Evolutionary conservation across 2,888 invertebrate species (phyloP), one percentile per base, ranked within the genome.

Genomic region (Lapara coniferarum): DNA sequence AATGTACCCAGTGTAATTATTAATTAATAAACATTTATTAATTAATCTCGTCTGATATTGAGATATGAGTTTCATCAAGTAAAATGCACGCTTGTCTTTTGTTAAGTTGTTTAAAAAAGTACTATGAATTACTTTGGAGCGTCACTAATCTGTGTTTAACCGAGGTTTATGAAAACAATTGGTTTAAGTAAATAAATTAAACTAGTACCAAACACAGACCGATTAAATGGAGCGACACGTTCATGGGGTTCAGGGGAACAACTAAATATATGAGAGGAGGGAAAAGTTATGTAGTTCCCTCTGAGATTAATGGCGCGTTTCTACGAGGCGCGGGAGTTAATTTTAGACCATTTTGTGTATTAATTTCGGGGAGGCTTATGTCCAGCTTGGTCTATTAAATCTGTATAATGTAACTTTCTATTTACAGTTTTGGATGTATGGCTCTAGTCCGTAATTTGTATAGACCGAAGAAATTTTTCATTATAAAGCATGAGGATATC

Each of bases 301-400:
- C 58, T 66, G 70, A 75, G 74, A 78, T 73, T 75, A 69, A 78
- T 77, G 71, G 55, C 67, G 70, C 76, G 77, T 76, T 75, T 78
- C 4, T n/a, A 37, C 8, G 37, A 16, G 19, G 12, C 2, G 19
- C 13, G 46, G 49, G 25, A 49, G 49, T 16, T 63, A 49, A 63
- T 49, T 63, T 63, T 63, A 19, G 13, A 19, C 63, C 19, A 63
- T 63, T 46, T 63, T 63, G 63, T 63, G 49, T 63, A 63, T 49
- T 59, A 59, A 58, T 58, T 59, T 49, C 16, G 19, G 13, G 19
- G 8, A 19, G 55, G 55, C 19, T 46, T 59, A 10, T 46, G 63
- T 49, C 63, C 63, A 55, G 19, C 19, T 2, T 2, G 19, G n/a
- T 19, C 16, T 46, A 49, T 19, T 49, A 19, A 49, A n/a, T 46